Conservation (phyloP, 2,797 vertebrate species). For the Coregonus ussuriensis region DNA sequence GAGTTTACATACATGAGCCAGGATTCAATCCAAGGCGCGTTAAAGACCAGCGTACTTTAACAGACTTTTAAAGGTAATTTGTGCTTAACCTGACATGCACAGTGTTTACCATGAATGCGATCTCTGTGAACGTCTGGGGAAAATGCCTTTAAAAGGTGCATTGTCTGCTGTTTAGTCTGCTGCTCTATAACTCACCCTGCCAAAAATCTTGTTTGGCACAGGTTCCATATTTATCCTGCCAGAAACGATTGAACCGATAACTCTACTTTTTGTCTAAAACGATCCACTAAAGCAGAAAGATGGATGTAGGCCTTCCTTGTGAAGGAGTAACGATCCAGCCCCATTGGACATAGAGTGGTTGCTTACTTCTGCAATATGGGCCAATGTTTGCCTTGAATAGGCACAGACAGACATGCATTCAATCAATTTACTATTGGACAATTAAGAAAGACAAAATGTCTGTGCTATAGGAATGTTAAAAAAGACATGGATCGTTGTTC, state of each 20-base stretch:
- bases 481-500: background rate
- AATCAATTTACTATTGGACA: background rate
- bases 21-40: too few species aligned
- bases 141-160: too few species aligned
- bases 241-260: background rate
- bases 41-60: background rate
- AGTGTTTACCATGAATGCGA: background rate
- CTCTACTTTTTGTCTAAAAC: background rate
- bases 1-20: too few species aligned
- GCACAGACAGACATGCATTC: background rate
- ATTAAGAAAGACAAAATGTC: background rate
- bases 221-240: background rate
- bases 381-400: background rate
- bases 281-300: background rate
- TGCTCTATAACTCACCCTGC: background rate
- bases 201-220: background rate
- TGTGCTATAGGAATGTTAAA: background rate
- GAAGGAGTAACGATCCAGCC: background rate
- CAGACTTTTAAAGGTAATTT: background rate
- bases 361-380: conserved; percentile 7
- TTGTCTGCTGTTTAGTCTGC: background rate
- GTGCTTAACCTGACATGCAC: background rate
- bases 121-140: background rate
- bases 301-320: background rate
- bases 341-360: background rate